Evolutionary conservation across 1,140 invertebrate species (phyloP).

Genomic region (Bursaphelenchus mucronatus): DNA sequence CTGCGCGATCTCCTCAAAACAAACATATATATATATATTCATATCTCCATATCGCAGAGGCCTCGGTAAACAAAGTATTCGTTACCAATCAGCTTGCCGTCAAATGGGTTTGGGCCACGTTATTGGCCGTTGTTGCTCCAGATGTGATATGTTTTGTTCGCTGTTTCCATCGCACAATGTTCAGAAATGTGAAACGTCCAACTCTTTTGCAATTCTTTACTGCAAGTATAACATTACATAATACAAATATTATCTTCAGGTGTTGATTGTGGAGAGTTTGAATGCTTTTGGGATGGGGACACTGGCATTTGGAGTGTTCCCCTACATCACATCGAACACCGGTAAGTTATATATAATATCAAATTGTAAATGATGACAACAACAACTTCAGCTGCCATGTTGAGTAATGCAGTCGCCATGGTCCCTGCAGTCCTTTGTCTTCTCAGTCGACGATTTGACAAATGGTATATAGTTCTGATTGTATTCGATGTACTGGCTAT

Average conservation of each 20-base stretch:
- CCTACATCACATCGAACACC: conserved; percentile 48
- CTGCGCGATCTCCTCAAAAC: conserved; percentile 1
- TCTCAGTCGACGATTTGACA: conserved; percentile 43
- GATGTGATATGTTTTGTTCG: conserved; percentile 53
- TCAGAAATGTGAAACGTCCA: conserved; percentile 53
- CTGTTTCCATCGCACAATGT: conserved; percentile 55
- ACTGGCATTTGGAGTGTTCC: conserved; percentile 53
- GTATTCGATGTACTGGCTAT: conserved; percentile 51
- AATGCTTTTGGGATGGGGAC: conserved; percentile 57
- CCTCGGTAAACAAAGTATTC: conserved; percentile 43
- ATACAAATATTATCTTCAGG: conserved; percentile 28
- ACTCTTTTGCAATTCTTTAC: conserved; percentile 51
- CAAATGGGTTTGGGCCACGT: conserved; percentile 58
- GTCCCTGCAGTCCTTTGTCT: conserved; percentile 45
- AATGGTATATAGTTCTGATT: conserved; percentile 47
- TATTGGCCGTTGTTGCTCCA: conserved; percentile 47
- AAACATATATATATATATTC: conserved; percentile 15
- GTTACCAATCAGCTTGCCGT: conserved; percentile 47
- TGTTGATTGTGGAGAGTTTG: conserved; percentile 48
- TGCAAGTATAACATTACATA: conserved; percentile 27
- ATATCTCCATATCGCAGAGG: conserved; percentile 39
- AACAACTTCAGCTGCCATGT: conserved; percentile 45
- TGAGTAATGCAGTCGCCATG: conserved; percentile 56
- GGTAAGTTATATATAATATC: conserved; percentile 25
- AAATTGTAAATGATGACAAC: conserved; percentile 3